Base-by-base conservation (phyloP, 2,888 invertebrate genomes). In the Limnephilus auricula region DNA sequence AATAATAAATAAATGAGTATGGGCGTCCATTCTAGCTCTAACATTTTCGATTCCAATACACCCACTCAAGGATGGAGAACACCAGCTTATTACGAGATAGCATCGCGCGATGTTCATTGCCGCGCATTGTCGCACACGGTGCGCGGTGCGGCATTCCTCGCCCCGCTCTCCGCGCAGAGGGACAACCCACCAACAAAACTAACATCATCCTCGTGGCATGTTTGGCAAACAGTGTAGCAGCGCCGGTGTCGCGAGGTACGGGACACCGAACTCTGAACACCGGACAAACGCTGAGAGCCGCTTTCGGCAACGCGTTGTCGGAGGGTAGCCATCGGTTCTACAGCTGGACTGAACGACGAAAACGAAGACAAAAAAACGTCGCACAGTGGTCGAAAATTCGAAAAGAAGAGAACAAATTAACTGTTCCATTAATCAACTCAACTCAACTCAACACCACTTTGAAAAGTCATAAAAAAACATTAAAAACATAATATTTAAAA, bases 91-190 rank as follows among this genome's bases (percentile, higher is more conserved):
- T 50, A 25, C 65, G 65, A n/a, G 65, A 65, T 65, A n/a, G 65
- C 65, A 65, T 83, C 31, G 83, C 37, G 83, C 83, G 32, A 83
- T 83, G 83, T 83, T 18, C 83, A 37, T 25, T 32, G 82, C 10
- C 32, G 82, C 34, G 82, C 80, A 80, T 80, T 80, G 32, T 32
- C 80, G 80, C 80, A 80, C 82, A 82, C 25, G 15, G 15, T 45
- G 50, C 50, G 0, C 50, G 15, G 18, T 18, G 50, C 50, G 18
- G 25, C 65, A n/a, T 65, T 65, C 65, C 25, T n/a, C 65, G 65
- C 65, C 25, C 9, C 65, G 65, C 18, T 18, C 50, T 18, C 18
- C 50, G 18, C 50, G 15, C 50, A 45, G 45, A 15, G 15, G 18
- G 50, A 18, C 50, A 50, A 50, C 50, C 50, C 18, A 25, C 50